phyloP scores from a whole-genome alignment of 1,140 invertebrate genomes.

The Calephelis virginiensis region DNA sequence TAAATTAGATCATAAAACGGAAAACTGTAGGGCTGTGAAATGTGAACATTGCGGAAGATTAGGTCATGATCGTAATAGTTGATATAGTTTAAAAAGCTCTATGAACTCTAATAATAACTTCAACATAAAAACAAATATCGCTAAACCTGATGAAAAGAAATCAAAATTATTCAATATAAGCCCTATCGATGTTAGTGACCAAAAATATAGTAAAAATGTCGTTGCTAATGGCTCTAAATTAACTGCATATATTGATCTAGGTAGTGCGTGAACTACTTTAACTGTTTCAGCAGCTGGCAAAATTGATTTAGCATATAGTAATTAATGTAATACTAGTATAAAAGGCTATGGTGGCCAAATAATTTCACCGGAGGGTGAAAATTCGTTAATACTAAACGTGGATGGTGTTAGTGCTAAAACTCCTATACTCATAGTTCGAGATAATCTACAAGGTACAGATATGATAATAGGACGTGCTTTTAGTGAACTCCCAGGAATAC shows the following conservation, averaged over 20 bases:
- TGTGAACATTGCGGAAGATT: not conserved
- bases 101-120: too few species aligned
- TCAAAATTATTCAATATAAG: too few species aligned
- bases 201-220: not conserved
- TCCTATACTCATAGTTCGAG: not conserved
- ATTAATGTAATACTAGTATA: constrained; percentile 22
- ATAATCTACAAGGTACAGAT: too few species aligned
- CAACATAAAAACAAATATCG: too few species aligned
- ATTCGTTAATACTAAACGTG: not conserved
- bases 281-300: constrained; percentile 15
- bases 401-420: constrained; percentile 12
- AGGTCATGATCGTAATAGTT: not conserved
- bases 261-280: constrained; percentile 22
- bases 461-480: too few species aligned
- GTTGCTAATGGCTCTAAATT: constrained; percentile 19
- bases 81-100: too few species aligned
- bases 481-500: too few species aligned
- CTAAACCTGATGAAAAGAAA: too few species aligned
- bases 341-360: constrained; percentile 22
- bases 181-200: too few species aligned
- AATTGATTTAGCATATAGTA: constrained; percentile 14
- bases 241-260: constrained; percentile 19
- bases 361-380: constrained; percentile 20
- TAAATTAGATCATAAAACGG: too few species aligned
- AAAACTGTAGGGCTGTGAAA: too few species aligned